These are phyloP conservation scores for Alauda arvensis DNA, from an alignment of 2,797 vertebrate species.

Conservation along the genomic window DNA sequence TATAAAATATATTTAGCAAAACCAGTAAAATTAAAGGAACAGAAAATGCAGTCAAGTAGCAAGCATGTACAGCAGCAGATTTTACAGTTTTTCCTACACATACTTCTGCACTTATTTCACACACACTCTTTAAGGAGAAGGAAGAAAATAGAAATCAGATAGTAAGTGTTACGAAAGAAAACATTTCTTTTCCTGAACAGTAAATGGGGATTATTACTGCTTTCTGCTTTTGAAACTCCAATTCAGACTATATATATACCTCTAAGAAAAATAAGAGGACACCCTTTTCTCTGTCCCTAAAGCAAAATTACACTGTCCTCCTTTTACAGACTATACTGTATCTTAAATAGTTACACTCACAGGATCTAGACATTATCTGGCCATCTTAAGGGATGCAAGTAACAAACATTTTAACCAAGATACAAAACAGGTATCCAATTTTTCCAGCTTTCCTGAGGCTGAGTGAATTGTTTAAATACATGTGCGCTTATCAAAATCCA, in stretches of 20 bases:
- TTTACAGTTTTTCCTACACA: slow-evolving; percentile 46
- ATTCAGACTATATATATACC: neutral
- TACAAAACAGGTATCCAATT: slow-evolving; percentile 51
- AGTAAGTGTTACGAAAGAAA: slow-evolving; percentile 28
- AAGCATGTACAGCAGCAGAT: slow-evolving; percentile 52
- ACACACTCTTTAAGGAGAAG: slow-evolving; percentile 8
- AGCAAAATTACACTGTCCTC: neutral
- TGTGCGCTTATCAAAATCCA: slow-evolving; percentile 62
- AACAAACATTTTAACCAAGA: slow-evolving; percentile 49
- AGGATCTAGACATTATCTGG: slow-evolving; percentile 21
- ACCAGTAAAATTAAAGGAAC: slow-evolving; percentile 55
- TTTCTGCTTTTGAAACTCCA: slow-evolving; percentile 26
- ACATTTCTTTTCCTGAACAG: slow-evolving; percentile 15
- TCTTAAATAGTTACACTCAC: slow-evolving; percentile 1
- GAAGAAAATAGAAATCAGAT: slow-evolving; percentile 41
- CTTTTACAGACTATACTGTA: neutral
- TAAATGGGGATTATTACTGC: slow-evolving; percentile 14
- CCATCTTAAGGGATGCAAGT: slow-evolving; percentile 13
- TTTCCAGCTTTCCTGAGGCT: slow-evolving; percentile 68
- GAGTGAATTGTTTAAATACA: slow-evolving; percentile 63
- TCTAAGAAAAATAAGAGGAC: slow-evolving; percentile 22
- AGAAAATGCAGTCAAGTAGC: slow-evolving; percentile 54
- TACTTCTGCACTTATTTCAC: slow-evolving; percentile 32
- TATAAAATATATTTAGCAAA: slow-evolving; percentile 62
- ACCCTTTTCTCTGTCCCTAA: slow-evolving; percentile 7